Conservation (phyloP, 53 echinoderm and acorn worm species). For the Echinometra lucunter region DNA sequence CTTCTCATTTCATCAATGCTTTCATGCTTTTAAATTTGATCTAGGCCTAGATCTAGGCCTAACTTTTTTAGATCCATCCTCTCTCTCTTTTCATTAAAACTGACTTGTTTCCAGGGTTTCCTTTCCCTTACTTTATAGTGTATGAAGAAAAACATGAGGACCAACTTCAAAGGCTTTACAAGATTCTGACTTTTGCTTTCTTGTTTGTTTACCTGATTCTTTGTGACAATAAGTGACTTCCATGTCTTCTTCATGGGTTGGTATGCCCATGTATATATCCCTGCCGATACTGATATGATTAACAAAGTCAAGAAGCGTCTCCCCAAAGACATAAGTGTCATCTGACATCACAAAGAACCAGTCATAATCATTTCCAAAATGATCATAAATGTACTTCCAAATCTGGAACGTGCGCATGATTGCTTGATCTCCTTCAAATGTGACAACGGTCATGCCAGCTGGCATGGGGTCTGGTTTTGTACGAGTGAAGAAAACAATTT, state of each 20-base stretch:
- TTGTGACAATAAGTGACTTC: slow-evolving; percentile 94
- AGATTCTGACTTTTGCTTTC: too few relatives aligned
- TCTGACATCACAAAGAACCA: slow-evolving; percentile 95
- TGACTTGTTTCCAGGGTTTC: too few relatives aligned
- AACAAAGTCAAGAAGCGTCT: slow-evolving; percentile 85
- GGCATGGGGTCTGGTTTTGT: slow-evolving; percentile 73
- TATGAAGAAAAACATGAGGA: too few relatives aligned
- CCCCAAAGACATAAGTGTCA: slow-evolving; percentile 87
- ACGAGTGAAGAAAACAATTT: slow-evolving; percentile 88
- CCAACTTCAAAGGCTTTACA: too few relatives aligned
- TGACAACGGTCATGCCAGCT: slow-evolving; percentile 80
- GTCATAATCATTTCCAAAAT: slow-evolving; percentile 88
- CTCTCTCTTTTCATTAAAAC: too few relatives aligned
- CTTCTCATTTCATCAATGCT: too few relatives aligned
- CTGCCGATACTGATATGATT: slow-evolving; percentile 91
- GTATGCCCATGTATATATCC: slow-evolving; percentile 92
- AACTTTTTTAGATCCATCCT: too few relatives aligned
- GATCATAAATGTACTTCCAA: slow-evolving; percentile 93
- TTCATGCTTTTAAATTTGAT: too few relatives aligned
- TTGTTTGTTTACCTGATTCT: slow-evolving; percentile 84
- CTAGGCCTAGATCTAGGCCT: too few relatives aligned
- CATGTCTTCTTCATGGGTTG: slow-evolving; percentile 88
- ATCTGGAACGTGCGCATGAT: slow-evolving; percentile 86
- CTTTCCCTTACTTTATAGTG: too few relatives aligned
- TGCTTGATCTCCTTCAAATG: slow-evolving; percentile 84